Evolutionary conservation across 2,797 vertebrate species (phyloP).

Genomic region (Limnodromus scolopaceus): DNA sequence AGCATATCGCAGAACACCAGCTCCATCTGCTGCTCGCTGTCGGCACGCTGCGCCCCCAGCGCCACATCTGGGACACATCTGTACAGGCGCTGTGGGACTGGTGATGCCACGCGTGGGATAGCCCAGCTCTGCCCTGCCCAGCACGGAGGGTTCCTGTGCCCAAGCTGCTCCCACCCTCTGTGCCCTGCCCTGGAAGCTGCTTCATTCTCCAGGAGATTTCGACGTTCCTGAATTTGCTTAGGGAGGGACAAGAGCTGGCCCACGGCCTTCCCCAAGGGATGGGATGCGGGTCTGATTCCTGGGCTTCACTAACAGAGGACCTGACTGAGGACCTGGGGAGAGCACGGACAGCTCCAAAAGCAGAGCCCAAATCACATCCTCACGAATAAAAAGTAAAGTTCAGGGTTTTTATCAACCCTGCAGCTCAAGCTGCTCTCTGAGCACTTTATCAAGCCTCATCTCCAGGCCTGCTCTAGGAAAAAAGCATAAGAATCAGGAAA

Average conservation of each 20-base stretch:
- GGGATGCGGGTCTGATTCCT: neutral
- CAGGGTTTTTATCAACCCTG: neutral
- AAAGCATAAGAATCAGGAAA: accelerated
- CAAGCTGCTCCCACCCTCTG: neutral
- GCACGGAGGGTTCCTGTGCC: neutral
- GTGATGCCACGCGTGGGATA: accelerated
- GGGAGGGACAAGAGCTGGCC: neutral
- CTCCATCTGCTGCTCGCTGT: conserved; percentile 7
- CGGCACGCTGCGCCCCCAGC: neutral
- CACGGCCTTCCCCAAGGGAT: neutral
- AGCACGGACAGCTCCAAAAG: neutral
- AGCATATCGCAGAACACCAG: neutral
- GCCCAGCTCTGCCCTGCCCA: neutral
- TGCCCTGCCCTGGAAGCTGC: accelerated
- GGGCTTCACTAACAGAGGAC: neutral
- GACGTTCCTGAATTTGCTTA: neutral
- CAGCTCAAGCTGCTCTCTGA: neutral
- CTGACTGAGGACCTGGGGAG: neutral
- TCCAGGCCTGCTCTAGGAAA: neutral
- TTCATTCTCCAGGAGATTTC: neutral
- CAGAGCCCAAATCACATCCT: neutral
- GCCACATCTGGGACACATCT: neutral
- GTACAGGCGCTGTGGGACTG: accelerated
- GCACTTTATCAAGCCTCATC: neutral
- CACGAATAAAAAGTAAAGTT: neutral